A percentile compares a stretch with the other conserved stretches of the same genome.
These are phyloP conservation scores for Listronotus bonariensis DNA, from an alignment of 1,140 invertebrate species.

Conservation along the genomic window DNA sequence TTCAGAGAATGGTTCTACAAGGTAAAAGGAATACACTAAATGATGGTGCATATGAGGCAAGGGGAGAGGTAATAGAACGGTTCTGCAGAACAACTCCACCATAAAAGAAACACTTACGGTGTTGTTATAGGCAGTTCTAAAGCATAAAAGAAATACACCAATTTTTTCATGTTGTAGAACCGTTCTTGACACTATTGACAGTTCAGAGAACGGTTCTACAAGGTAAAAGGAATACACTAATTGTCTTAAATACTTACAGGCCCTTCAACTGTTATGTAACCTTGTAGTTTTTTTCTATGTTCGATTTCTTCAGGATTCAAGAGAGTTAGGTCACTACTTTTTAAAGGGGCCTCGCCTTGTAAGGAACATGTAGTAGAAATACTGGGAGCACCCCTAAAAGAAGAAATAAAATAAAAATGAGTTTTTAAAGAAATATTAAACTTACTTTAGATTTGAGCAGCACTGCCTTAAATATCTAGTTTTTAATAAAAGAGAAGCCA, in stretches of 20 bases:
- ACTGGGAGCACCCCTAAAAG: slow-evolving; percentile 11
- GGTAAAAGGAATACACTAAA: too few relatives aligned
- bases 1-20: too few relatives aligned
- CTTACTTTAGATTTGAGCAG: slow-evolving; percentile 22
- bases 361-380: slow-evolving; percentile 30
- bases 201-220: too few relatives aligned
- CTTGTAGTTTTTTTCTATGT: slow-evolving; percentile 59
- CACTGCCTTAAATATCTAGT: slow-evolving; percentile 23
- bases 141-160: too few relatives aligned
- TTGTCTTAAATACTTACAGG: slow-evolving; percentile 54
- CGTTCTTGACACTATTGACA: too few relatives aligned
- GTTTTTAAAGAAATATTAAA: not conserved
- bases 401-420: not conserved
- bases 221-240: too few relatives aligned
- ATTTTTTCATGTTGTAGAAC: too few relatives aligned
- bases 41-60: too few relatives aligned
- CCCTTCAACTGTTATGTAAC: slow-evolving; percentile 61
- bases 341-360: slow-evolving; percentile 27
- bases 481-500: slow-evolving; percentile 26
- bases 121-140: too few relatives aligned
- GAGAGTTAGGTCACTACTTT: slow-evolving; percentile 57
- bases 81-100: too few relatives aligned
- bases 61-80: too few relatives aligned
- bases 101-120: too few relatives aligned
- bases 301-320: slow-evolving; percentile 60